A percentile compares a stretch with the other conserved stretches of the same genome.
Conservation (phyloP, 2,888 invertebrate species). For the Andrena hattorfiana region DNA sequence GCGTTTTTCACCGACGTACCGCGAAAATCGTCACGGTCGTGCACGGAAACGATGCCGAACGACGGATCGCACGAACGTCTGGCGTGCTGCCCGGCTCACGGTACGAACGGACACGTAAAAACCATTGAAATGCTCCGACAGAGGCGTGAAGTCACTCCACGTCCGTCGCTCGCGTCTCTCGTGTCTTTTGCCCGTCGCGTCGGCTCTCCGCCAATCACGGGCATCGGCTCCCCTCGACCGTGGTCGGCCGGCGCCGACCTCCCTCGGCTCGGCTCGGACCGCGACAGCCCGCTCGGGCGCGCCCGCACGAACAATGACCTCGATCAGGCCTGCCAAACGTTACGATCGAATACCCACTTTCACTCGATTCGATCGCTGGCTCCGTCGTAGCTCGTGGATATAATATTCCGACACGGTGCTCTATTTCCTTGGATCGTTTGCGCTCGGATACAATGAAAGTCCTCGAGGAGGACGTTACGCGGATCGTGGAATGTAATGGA, state of each 20-base stretch:
- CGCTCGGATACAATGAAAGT: neutral
- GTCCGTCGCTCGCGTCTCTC: constrained; percentile 74
- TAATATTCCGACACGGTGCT: neutral
- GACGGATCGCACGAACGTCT: constrained; percentile 18
- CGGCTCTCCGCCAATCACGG: constrained; percentile 63
- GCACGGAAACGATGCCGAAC: constrained; percentile 5
- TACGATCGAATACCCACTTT: constrained; percentile 36
- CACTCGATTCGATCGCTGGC: constrained; percentile 32
- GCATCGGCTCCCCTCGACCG: constrained; percentile 49
- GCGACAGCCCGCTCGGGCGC: constrained; percentile 56
- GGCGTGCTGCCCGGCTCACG: constrained; percentile 50
- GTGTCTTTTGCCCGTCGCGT: constrained; percentile 66
- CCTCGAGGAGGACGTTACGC: neutral
- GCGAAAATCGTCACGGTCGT: constrained; percentile 23
- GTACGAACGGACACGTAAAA: constrained; percentile 57
- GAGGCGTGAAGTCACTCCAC: constrained; percentile 75
- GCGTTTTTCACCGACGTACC: constrained; percentile 41
- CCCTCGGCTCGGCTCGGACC: constrained; percentile 43
- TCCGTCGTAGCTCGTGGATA: constrained; percentile 3
- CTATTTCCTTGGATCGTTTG: neutral
- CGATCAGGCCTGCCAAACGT: constrained; percentile 70
- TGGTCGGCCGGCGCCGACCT: constrained; percentile 48
- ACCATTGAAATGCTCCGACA: constrained; percentile 69
- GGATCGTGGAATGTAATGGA: neutral
- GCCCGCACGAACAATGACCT: constrained; percentile 78